Evolutionary conservation across 1,140 invertebrate species (phyloP), one percentile per base, ranked within the genome.

Genomic region (Lamellibrachia luymesi): DNA sequence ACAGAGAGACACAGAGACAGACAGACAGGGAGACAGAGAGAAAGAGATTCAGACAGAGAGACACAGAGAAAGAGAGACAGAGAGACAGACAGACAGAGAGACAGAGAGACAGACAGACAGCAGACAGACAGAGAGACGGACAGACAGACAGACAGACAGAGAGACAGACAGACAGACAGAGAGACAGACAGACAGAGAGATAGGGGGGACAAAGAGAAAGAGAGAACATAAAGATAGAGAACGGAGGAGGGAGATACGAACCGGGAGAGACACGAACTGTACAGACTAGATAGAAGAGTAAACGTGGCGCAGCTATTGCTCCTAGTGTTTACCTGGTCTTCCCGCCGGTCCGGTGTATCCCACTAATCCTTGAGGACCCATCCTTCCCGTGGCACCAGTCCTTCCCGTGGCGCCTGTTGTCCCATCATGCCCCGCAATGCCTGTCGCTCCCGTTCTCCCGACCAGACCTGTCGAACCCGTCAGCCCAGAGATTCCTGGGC

Each of bases 321-420:
- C 17, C 92, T 10, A 52, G 38, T 38, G 38, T 38, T 64, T 89
- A 64, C 92, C 92, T 52, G 13, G 17, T 8, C 52, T 80, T 4
- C 92, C 92, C 7, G 64, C 38, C 0, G 7, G 7, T 13, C 51
- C 93, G 38, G 93, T 22, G 22, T 51, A 50, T 27, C 64, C 93
- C 91, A 93, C 49, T 10, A n/a, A 38, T 5, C 93, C 93, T 49
- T 51, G 27, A 38, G 90, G 27, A 22, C 93, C 93, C 80, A 17
- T 89, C 4, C 52, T 56, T n/a, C 93, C 93, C 4, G 25, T 49
- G 38, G 90, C 17, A 10, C 93, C 93, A 6, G 93, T 50, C 49
- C 64, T 56, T 38, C 51, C 90, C 51, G 91, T 91, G 51, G 90
- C 90, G 17, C 90, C 91, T 27, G 51, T 10, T 17, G 50, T n/a